Evolutionary conservation across 2,888 invertebrate genomes (phyloP).

Genomic region (Ecdyonurus torrentis): DNA sequence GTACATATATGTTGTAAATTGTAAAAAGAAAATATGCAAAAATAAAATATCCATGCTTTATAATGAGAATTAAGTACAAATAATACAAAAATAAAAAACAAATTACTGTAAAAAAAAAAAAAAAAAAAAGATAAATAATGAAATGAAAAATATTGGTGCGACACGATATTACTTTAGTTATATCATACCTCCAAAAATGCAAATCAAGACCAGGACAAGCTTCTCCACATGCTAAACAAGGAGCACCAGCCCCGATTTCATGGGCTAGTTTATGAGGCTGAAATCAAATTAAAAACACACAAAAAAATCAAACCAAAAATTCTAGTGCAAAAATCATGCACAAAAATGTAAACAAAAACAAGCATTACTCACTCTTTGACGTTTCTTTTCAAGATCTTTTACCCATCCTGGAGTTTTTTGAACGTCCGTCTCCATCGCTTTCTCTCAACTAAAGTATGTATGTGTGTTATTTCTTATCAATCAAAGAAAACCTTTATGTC

Average conservation of each 20-base stretch:
- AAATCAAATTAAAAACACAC: constrained; percentile 4
- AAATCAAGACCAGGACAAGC: constrained; percentile 34
- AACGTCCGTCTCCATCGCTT: no score
- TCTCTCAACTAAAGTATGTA: no score
- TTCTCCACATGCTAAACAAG: constrained; percentile 15
- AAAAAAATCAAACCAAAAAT: background rate
- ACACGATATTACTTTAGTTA: no score
- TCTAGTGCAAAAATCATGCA: background rate
- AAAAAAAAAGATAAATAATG: constrained; percentile 5
- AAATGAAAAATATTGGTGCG: constrained; percentile 19
- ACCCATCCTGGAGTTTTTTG: background rate
- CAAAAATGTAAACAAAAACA: no score
- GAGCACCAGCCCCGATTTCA: constrained; percentile 17
- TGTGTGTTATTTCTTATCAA: no score
- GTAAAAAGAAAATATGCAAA: no score
- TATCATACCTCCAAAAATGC: constrained; percentile 26
- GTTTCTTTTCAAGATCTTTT: background rate
- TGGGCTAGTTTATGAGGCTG: constrained; percentile 16
- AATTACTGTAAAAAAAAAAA: constrained; percentile 4
- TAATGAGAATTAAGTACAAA: no score
- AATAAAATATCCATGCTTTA: no score
- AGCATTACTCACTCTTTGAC: background rate
- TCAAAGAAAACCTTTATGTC: no score
- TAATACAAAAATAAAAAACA: constrained; percentile 5
- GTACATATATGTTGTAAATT: no score